A percentile compares a stretch with the other conserved stretches of the same genome.
These are phyloP conservation scores for Nylanderia fulva DNA, from an alignment of 1,140 invertebrate species.

Conservation along the genomic window DNA sequence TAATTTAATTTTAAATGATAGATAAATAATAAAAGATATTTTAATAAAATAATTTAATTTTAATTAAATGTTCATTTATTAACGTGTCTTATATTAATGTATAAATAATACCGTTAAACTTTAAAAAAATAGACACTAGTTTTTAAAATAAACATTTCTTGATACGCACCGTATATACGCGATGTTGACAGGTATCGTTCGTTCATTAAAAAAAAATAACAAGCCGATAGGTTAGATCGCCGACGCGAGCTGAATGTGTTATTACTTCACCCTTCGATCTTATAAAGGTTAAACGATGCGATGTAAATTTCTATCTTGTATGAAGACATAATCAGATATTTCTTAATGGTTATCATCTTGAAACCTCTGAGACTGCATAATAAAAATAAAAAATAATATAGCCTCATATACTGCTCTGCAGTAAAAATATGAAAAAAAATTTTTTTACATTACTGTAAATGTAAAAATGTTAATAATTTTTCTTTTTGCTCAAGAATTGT, in stretches of 20 bases:
- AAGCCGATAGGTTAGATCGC: slow-evolving; percentile 56
- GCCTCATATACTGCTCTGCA: background rate
- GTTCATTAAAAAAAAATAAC: slow-evolving; percentile 57
- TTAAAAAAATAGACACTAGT: slow-evolving; percentile 1
- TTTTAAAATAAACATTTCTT: slow-evolving; percentile 20
- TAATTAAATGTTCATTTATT: background rate
- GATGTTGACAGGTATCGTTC: slow-evolving; percentile 34
- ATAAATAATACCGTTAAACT: background rate
- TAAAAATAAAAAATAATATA: slow-evolving; percentile 21
- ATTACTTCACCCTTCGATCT: slow-evolving; percentile 47
- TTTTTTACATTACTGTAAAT: background rate
- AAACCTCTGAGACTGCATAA: slow-evolving; percentile 1
- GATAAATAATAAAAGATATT: too few relatives aligned
- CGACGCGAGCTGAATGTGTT: slow-evolving; percentile 56
- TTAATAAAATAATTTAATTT: too few relatives aligned
- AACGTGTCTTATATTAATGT: background rate
- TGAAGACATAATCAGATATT: slow-evolving; percentile 50
- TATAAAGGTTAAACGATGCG: slow-evolving; percentile 60
- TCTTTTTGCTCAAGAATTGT: background rate
- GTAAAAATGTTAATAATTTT: background rate
- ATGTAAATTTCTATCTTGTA: slow-evolving; percentile 24
- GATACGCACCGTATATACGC: background rate
- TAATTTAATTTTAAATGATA: background rate
- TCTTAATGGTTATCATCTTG: slow-evolving; percentile 28
- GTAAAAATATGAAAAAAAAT: slow-evolving; percentile 12